Evolutionary conservation across 2,888 invertebrate species (phyloP).

Genomic region (Drepanosiphum platanoidis): DNA sequence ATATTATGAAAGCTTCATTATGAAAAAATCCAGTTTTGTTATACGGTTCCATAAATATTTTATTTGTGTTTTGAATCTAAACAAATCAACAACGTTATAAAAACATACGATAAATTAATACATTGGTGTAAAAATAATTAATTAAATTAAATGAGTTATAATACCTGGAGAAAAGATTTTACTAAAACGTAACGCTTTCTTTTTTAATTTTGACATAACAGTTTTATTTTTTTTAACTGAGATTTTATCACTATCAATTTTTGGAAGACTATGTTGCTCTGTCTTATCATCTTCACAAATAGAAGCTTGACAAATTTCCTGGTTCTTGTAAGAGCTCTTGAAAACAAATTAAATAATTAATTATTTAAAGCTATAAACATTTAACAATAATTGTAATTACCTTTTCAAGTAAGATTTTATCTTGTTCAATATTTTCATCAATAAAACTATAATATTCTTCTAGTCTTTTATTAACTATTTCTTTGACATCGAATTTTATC

Average conservation of each 20-base stretch:
- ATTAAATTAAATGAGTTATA: neutral
- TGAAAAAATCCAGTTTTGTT: neutral
- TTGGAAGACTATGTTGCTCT: neutral
- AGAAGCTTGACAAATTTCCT: neutral
- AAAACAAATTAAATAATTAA: neutral
- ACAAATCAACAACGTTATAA: neutral
- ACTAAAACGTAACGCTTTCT: conserved; percentile 23
- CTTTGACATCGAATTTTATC: conserved; percentile 49
- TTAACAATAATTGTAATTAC: conserved; percentile 7
- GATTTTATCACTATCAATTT: conserved; percentile 18
- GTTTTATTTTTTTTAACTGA: conserved; percentile 36
- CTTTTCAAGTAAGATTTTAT: conserved; percentile 17
- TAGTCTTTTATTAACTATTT: conserved; percentile 37
- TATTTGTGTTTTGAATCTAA: conserved; percentile 29
- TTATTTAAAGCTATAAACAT: neutral
- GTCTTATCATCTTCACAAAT: neutral
- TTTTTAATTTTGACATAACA: conserved; percentile 53
- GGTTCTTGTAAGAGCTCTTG: neutral
- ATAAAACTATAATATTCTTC: conserved; percentile 14
- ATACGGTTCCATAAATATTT: neutral
- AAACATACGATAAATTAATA: neutral
- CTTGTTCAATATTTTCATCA: neutral
- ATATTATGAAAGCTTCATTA: neutral
- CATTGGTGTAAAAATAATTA: neutral
- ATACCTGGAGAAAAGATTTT: conserved; percentile 46